Conservation (phyloP, 2,113 vertebrate genomes). For the Oriolus oriolus region DNA sequence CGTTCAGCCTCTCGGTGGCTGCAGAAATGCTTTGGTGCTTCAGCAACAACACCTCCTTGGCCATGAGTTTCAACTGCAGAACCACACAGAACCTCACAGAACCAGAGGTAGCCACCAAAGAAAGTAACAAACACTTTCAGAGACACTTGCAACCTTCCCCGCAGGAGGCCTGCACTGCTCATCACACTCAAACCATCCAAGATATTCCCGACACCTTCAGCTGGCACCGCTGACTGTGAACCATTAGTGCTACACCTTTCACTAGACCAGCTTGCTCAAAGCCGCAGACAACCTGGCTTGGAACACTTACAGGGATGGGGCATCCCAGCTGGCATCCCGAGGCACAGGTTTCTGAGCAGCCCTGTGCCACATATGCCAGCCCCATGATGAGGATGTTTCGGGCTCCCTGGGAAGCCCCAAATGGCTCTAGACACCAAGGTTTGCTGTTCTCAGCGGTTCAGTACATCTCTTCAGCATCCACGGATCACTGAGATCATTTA, state of each 20-base stretch:
- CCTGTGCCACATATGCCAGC: neutral
- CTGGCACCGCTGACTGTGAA: neutral
- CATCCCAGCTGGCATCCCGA: neutral
- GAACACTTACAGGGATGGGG: neutral
- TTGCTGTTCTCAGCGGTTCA: fast-evolving
- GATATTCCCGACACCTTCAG: neutral
- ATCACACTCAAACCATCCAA: neutral
- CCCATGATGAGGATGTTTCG: neutral
- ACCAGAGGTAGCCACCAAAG: neutral
- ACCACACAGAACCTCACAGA: neutral
- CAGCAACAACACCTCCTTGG: neutral
- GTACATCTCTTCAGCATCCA: neutral
- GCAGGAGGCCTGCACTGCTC: neutral
- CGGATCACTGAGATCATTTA: fast-evolving
- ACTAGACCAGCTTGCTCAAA: neutral
- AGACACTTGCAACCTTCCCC: neutral
- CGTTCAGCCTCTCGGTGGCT: fast-evolving
- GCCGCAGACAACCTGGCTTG: neutral
- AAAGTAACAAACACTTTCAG: neutral
- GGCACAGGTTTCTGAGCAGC: neutral
- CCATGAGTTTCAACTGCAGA: neutral
- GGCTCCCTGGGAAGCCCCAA: neutral
- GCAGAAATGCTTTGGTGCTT: neutral
- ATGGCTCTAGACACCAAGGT: neutral
- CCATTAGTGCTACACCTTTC: neutral